Evolutionary conservation across 2,113 vertebrate species (phyloP).

Genomic region (Oreochromis niloticus): DNA sequence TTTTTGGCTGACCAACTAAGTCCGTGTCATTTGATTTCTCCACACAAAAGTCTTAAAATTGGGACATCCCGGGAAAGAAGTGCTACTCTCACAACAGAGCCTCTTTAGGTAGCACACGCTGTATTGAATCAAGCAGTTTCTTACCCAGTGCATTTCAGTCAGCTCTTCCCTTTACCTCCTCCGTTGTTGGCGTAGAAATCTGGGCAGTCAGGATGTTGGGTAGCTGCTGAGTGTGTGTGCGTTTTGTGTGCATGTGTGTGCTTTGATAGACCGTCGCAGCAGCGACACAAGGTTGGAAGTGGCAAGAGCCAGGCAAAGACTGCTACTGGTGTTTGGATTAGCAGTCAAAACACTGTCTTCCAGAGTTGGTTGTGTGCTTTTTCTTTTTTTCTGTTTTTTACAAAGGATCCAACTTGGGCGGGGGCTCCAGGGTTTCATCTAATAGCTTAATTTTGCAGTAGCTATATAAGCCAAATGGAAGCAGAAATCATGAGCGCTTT

Average conservation of each 20-base stretch:
- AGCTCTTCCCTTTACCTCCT: slow-evolving; percentile 34
- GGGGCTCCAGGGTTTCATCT: slow-evolving; percentile 41
- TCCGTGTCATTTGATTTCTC: slow-evolving; percentile 49
- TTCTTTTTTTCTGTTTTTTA: background rate
- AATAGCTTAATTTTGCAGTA: slow-evolving; percentile 49
- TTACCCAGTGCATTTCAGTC: slow-evolving; percentile 41
- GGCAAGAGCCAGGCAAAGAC: slow-evolving; percentile 29
- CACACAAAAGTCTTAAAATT: slow-evolving; percentile 49
- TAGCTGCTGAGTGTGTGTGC: slow-evolving; percentile 55
- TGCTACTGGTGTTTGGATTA: slow-evolving; percentile 28
- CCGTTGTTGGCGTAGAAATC: slow-evolving; percentile 18
- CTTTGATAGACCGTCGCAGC: slow-evolving; percentile 53
- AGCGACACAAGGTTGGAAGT: slow-evolving; percentile 42
- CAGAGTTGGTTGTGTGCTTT: slow-evolving; percentile 69
- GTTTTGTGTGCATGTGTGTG: slow-evolving; percentile 50
- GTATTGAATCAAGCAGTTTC: slow-evolving; percentile 25
- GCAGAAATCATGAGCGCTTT: slow-evolving; percentile 55
- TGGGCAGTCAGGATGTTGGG: slow-evolving; percentile 50
- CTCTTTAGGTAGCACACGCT: slow-evolving; percentile 43
- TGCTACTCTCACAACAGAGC: slow-evolving; percentile 47
- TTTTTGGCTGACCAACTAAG: slow-evolving; percentile 76
- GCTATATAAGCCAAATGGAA: slow-evolving; percentile 59
- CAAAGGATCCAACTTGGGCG: slow-evolving; percentile 53
- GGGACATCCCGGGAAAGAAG: slow-evolving; percentile 53
- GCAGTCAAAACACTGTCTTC: slow-evolving; percentile 48